Evolutionary conservation across 2,797 vertebrate species (phyloP).

Genomic region (Sciurus vulgaris): DNA sequence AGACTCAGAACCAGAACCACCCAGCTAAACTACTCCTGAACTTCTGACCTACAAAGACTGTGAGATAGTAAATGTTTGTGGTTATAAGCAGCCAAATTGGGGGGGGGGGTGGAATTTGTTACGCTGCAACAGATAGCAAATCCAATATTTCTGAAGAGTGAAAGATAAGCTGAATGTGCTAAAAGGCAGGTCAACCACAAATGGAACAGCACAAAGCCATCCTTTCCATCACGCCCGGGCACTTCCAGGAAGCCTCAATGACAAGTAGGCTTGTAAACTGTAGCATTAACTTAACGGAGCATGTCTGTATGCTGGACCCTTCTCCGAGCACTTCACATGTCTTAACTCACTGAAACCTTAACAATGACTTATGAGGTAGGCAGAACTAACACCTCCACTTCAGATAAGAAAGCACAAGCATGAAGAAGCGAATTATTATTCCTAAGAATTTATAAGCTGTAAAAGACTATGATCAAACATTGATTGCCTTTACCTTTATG

Average conservation of each 20-base stretch:
- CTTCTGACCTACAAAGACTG: slow-evolving; percentile 5
- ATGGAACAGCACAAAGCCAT: background rate
- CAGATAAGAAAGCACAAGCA: slow-evolving; percentile 40
- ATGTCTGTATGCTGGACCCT: background rate
- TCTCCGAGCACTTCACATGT: background rate
- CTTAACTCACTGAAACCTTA: slow-evolving; percentile 52
- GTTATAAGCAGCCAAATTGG: background rate
- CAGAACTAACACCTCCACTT: slow-evolving; percentile 11
- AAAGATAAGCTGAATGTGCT: background rate
- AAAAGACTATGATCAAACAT: slow-evolving; percentile 17
- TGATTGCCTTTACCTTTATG: background rate
- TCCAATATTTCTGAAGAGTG: background rate
- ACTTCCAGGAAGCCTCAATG: background rate
- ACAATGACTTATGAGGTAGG: background rate
- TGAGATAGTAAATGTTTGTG: background rate
- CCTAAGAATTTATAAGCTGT: background rate
- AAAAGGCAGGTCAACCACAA: background rate
- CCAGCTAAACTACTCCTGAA: background rate
- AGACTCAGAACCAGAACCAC: background rate
- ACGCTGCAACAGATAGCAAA: background rate
- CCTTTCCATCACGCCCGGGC: background rate
- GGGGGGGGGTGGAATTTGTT: background rate
- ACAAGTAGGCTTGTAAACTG: background rate
- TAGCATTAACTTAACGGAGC: background rate
- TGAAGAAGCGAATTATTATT: background rate